A percentile compares a stretch with the other conserved stretches of the same genome.
phyloP scores from a whole-genome alignment of 2,113 vertebrate species.

The Gasterosteus nipponicus region DNA sequence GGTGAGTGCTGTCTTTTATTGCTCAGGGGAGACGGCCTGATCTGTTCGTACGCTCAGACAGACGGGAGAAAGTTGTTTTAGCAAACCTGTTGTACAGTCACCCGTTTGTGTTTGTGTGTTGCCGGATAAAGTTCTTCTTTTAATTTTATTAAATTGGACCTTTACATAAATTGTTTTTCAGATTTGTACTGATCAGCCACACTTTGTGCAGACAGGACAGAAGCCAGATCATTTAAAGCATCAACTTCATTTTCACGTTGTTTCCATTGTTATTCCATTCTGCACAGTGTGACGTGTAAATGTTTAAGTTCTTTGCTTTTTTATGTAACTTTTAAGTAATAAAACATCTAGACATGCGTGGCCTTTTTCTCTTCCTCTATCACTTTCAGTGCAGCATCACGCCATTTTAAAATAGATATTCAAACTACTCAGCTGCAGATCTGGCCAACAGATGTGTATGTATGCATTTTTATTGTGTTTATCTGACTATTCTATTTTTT shows the following conservation, averaged over 20 bases:
- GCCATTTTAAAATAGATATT: conserved; percentile 50
- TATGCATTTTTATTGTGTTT: background rate
- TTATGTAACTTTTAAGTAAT: background rate
- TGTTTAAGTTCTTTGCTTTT: background rate
- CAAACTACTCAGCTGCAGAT: conserved; percentile 32
- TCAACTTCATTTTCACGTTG: conserved; percentile 9
- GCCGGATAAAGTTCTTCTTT: background rate
- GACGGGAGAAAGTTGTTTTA: background rate
- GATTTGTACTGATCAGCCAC: background rate
- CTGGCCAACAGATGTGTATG: conserved; percentile 15
- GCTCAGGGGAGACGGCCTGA: conserved; percentile 18
- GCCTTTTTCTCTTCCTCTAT: background rate
- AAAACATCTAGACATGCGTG: background rate
- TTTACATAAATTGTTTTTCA: background rate
- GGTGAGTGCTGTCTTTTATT: conserved; percentile 67
- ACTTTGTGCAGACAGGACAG: background rate
- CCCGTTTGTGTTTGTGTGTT: background rate
- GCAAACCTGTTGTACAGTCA: conserved; percentile 13
- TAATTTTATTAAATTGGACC: background rate
- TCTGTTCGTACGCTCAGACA: conserved; percentile 33
- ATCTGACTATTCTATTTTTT: background rate
- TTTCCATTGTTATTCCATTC: conserved; percentile 12
- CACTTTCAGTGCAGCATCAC: conserved; percentile 29
- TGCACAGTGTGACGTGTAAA: background rate
- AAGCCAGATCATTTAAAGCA: conserved; percentile 49